Conservation (phyloP, 2,113 vertebrate species). For the Leiothrix lutea region DNA sequence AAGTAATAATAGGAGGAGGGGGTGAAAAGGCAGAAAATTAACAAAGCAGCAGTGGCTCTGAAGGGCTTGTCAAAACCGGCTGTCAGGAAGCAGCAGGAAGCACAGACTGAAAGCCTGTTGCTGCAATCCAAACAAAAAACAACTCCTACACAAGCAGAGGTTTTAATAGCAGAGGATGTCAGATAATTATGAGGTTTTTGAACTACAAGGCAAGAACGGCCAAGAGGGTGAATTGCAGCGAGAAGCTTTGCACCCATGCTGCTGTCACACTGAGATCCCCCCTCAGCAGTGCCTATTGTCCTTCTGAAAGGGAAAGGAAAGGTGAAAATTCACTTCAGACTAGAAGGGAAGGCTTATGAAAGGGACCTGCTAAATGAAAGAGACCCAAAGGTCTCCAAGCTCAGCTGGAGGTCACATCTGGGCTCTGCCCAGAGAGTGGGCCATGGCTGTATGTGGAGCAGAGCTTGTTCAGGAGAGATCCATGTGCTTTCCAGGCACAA, state of each 20-base stretch:
- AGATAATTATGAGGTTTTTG: not conserved
- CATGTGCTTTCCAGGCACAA: rapidly evolving
- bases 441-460: not conserved
- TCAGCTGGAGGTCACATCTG: not conserved
- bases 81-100: conserved; percentile 25
- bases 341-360: not conserved
- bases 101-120: conserved; percentile 15
- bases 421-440: not conserved
- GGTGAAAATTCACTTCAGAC: not conserved
- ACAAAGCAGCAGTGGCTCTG: not conserved
- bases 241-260: not conserved
- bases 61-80: not conserved
- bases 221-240: not conserved
- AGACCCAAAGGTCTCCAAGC: not conserved
- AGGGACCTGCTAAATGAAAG: not conserved
- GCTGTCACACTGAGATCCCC: not conserved
- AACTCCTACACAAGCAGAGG: not conserved
- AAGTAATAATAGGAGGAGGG: not conserved
- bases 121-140: not conserved
- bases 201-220: not conserved
- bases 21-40: conserved; percentile 5
- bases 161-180: not conserved
- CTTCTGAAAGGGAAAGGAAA: not conserved
- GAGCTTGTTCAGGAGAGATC: not conserved
- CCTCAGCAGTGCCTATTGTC: not conserved